Percentiles rank a stretch among this genome's conserved stretches.
Evolutionary conservation across 2,888 invertebrate species (phyloP).

Genomic region (Polydrusus cervinus): DNA sequence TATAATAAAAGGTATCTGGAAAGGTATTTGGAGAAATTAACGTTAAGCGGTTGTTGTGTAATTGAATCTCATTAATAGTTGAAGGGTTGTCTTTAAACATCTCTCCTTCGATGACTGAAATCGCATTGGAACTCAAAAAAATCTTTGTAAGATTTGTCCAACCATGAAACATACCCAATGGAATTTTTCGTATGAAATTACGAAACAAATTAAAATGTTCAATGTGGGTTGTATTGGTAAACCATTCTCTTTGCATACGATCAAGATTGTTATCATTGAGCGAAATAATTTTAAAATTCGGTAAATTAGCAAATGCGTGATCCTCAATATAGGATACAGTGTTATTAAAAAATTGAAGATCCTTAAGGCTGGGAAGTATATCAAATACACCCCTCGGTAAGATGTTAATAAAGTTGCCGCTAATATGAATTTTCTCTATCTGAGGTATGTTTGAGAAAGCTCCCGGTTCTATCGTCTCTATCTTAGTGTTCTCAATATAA

Average conservation of each 20-base stretch:
- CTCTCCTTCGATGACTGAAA: slow-evolving; percentile 7
- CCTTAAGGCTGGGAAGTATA: background rate
- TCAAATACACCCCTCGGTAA: background rate
- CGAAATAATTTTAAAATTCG: background rate
- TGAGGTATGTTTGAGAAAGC: slow-evolving; percentile 8
- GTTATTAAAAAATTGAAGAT: background rate
- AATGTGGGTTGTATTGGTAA: slow-evolving; percentile 20
- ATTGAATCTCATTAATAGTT: background rate
- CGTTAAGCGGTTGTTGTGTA: slow-evolving; percentile 1
- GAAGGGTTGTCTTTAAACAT: slow-evolving; percentile 1
- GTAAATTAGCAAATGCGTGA: slow-evolving; percentile 20
- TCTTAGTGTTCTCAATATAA: background rate
- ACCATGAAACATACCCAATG: slow-evolving; percentile 12
- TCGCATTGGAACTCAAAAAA: slow-evolving; percentile 12
- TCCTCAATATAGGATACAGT: slow-evolving; percentile 7
- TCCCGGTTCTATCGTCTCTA: slow-evolving; percentile 11
- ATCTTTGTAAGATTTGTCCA: background rate
- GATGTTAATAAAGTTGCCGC: background rate
- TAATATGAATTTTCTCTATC: background rate
- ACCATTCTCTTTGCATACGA: background rate
- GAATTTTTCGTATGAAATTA: slow-evolving; percentile 9
- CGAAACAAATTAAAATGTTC: background rate
- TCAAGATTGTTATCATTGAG: slow-evolving; percentile 12
- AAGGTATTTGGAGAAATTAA: background rate
- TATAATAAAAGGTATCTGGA: slow-evolving; percentile 4